Base-by-base conservation (phyloP, 1,140 invertebrate species). In the Kradibia gibbosae region DNA sequence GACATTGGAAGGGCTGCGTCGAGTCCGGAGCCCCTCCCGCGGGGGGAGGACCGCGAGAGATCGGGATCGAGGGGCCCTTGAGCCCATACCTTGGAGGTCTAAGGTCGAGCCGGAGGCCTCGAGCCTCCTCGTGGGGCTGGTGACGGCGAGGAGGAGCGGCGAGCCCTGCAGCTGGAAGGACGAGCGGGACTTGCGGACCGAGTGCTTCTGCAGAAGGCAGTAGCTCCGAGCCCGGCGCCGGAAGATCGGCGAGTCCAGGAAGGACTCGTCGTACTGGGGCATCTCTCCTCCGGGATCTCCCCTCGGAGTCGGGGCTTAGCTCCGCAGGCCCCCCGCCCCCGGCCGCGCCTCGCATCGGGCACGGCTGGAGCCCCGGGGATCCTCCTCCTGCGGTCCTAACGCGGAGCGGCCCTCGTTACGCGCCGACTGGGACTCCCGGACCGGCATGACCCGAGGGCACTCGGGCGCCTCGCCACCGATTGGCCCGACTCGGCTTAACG, bases 241-340 rank as follows among this genome's bases (percentile, higher is more conserved):
- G 83, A 91, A 91, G 57, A 89, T 83, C 76, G 89, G 89, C 81
- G 90, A 90, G 73, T 90, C 87, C 36, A 90, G 87, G 77, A 91
- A 90, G 20, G 86, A 87, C 60, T 91, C 90, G 85, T 91, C 90
- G 88, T 90, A 91, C 55, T 91, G 90, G 62, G 90, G 89, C 90
- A 91, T 91, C 42, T 13, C 42, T 34, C 34, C 4, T n/a, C 67
- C 15, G 13, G 50, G 22, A 7, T 48, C 45, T 17, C 17, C 8
- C 45, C 45, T 53, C 50, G 13, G 50, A 17, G 13, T 3, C 10
- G n/a, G n/a, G n/a, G 15, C 50, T 22, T 53, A 17, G 13, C 50
- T 53, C 50, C 50, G 8, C 15, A 3, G 50, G 50, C 50, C 4
- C 15, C 22, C 15, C 10, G 4, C 50, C n/a, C n/a, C n/a, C n/a